Percentiles rank a stretch among this genome's conserved stretches.
These are phyloP conservation scores for Phyllotreta striolata DNA, from an alignment of 2,888 invertebrate genomes.

Conservation along the genomic window DNA sequence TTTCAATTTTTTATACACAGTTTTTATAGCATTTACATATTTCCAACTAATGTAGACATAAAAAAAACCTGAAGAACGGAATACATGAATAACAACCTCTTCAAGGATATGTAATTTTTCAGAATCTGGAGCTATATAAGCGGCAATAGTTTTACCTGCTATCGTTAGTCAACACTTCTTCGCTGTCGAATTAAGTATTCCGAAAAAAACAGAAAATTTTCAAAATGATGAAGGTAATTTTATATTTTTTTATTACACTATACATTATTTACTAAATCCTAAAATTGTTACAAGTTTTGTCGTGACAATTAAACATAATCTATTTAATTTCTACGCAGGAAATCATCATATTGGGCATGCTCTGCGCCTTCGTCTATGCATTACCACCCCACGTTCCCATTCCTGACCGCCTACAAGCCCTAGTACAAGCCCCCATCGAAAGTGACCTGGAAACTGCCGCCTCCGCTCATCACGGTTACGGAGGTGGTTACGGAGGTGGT, in stretches of 20 bases:
- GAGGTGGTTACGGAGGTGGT: slow-evolving; percentile 29
- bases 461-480: slow-evolving; percentile 18
- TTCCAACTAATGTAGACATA: no score
- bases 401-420: not conserved
- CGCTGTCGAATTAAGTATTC: not conserved
- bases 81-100: slow-evolving; percentile 14
- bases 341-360: not conserved
- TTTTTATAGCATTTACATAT: no score
- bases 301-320: not conserved
- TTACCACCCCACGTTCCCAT: not conserved
- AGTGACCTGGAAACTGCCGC: slow-evolving; percentile 20
- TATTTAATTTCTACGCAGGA: slow-evolving; percentile 12
- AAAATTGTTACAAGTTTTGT: not conserved
- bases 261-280: not conserved
- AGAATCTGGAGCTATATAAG: slow-evolving; percentile 15
- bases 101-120: slow-evolving; percentile 8
- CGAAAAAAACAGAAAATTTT: not conserved
- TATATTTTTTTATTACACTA: not conserved
- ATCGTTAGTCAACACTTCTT: not conserved
- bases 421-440: not conserved
- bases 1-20: no score
- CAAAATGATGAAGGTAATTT: slow-evolving; percentile 23
- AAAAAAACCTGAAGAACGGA: no score
- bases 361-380: not conserved
- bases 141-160: not conserved